Percentiles rank a stretch among this genome's conserved stretches.
Conservation (phyloP, 2,797 vertebrate species). For the Streptopelia turtur region DNA sequence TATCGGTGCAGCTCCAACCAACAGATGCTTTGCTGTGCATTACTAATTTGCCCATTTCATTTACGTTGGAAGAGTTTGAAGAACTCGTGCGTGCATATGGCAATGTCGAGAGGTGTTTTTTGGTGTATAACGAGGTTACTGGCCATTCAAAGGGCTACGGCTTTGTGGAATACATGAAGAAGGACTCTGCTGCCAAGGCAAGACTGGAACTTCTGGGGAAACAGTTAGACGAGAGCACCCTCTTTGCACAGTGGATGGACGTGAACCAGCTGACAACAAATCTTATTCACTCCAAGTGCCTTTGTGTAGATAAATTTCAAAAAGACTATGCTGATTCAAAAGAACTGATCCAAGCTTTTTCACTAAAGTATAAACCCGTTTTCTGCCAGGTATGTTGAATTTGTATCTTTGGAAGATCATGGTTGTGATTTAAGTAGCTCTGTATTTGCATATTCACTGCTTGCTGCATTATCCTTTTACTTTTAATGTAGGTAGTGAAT, state of each 20-base stretch:
- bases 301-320: slow-evolving; percentile 92
- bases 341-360: slow-evolving; percentile 88
- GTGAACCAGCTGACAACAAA: slow-evolving; percentile 91
- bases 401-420: accelerated
- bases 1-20: slow-evolving; percentile 93
- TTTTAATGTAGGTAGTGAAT: not conserved
- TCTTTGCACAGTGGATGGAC: slow-evolving; percentile 98
- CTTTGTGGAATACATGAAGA: slow-evolving; percentile 99
- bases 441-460: not conserved
- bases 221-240: slow-evolving; percentile 83
- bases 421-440: not conserved
- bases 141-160: slow-evolving; percentile 96
- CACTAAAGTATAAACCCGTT: slow-evolving; percentile 88
- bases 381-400: slow-evolving; percentile 91
- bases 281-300: slow-evolving; percentile 96
- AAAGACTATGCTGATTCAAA: slow-evolving; percentile 87
- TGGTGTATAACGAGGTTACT: slow-evolving; percentile 92
- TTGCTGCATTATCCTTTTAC: not conserved
- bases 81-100: slow-evolving; percentile 92
- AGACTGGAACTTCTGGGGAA: slow-evolving; percentile 92
- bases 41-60: slow-evolving; percentile 90
- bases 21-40: slow-evolving; percentile 95
- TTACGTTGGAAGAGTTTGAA: slow-evolving; percentile 89
- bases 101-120: slow-evolving; percentile 93
- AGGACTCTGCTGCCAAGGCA: slow-evolving; percentile 94